Conservation (phyloP, 2,888 invertebrate species). For the Campaea margaritaria region DNA sequence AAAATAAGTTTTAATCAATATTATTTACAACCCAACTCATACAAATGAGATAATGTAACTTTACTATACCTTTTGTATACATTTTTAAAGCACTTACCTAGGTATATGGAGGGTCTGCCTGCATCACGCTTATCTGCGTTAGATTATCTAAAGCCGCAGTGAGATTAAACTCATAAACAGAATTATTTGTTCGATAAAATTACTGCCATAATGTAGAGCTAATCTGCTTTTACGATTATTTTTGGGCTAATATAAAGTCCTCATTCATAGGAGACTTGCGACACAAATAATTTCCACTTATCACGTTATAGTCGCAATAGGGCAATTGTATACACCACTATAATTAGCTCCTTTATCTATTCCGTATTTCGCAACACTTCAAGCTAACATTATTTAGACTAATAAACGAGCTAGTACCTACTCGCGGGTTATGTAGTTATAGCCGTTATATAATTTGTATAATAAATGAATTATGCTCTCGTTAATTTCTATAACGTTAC, state of each 20-base stretch:
- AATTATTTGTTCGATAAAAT: conserved; percentile 6
- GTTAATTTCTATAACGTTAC: no score
- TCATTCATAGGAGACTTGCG: neutral
- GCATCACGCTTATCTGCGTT: conserved; percentile 1
- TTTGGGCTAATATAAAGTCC: neutral
- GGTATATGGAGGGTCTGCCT: neutral
- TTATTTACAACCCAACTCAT: no score
- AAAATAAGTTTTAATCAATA: no score
- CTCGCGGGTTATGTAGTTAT: no score
- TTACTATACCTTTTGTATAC: no score
- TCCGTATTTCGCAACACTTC: neutral
- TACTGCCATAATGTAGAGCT: neutral
- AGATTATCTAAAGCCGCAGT: conserved; percentile 14
- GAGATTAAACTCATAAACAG: conserved; percentile 21
- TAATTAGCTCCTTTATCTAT: conserved; percentile 23
- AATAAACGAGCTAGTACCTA: no score
- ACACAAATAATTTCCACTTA: conserved; percentile 4
- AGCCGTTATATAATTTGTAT: no score
- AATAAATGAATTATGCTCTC: no score
- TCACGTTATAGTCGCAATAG: conserved; percentile 8
- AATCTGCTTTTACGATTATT: no score
- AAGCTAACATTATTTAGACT: no score
- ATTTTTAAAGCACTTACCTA: neutral
- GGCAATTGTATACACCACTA: conserved; percentile 11
- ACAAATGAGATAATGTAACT: no score